Conservation (phyloP, 2,888 invertebrate species). For the Leucozona laternaria region DNA sequence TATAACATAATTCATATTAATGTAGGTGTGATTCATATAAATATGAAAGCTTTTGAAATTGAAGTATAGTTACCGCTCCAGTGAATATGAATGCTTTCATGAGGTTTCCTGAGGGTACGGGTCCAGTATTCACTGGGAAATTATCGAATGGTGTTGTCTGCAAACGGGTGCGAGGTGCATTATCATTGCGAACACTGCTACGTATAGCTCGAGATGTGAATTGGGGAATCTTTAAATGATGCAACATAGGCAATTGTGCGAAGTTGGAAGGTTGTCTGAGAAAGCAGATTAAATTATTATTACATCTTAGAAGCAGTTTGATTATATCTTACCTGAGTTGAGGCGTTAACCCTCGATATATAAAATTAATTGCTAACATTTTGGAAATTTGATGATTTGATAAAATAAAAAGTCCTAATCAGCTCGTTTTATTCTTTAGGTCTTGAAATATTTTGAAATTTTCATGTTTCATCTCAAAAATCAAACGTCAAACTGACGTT, state of each 20-base stretch:
- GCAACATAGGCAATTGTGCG: conserved; percentile 61
- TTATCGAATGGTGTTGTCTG: conserved; percentile 75
- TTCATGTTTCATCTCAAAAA: conserved; percentile 37
- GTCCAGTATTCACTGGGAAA: conserved; percentile 66
- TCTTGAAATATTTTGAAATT: conserved; percentile 26
- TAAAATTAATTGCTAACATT: conserved; percentile 53
- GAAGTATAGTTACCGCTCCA: conserved; percentile 79
- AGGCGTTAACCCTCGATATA: conserved; percentile 32
- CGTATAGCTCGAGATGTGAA: conserved; percentile 62
- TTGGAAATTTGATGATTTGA: not conserved
- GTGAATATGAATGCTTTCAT: conserved; percentile 81
- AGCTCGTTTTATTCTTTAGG: not conserved
- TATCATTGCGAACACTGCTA: conserved; percentile 39
- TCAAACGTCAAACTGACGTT: conserved; percentile 28
- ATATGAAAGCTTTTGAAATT: not conserved
- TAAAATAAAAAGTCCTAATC: not conserved
- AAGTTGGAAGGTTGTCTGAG: conserved; percentile 7
- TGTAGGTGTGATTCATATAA: not conserved
- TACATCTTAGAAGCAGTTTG: not conserved
- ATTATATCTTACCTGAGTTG: conserved; percentile 39
- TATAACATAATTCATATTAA: not conserved
- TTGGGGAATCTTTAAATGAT: conserved; percentile 69
- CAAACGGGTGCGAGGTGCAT: conserved; percentile 41
- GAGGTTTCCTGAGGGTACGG: conserved; percentile 79
- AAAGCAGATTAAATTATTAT: not conserved